Evolutionary conservation across 1,140 invertebrate species (phyloP).

Genomic region (Hylaeus volcanicus): DNA sequence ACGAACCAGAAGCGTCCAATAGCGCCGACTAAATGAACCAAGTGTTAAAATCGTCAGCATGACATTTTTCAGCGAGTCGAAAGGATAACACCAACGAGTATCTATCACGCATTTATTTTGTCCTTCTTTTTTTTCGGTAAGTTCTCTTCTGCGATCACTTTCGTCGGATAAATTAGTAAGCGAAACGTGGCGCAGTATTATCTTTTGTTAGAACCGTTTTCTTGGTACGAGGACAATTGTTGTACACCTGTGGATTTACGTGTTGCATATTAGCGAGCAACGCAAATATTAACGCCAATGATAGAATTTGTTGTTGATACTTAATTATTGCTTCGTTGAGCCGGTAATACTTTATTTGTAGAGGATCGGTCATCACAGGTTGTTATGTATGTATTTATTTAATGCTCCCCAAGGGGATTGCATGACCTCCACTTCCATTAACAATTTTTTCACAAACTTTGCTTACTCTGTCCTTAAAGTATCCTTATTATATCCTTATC

Average conservation of each 20-base stretch:
- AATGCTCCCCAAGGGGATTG: too few species aligned
- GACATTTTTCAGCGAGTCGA: constrained; percentile 9
- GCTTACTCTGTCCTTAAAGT: too few species aligned
- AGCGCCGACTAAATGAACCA: constrained; percentile 50
- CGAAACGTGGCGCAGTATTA: background rate
- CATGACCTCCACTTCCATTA: too few species aligned
- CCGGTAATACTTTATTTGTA: too few species aligned
- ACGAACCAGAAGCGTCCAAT: constrained; percentile 25
- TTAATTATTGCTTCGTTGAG: too few species aligned
- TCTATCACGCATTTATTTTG: background rate
- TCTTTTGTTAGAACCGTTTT: background rate
- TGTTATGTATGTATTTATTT: too few species aligned
- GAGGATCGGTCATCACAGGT: too few species aligned
- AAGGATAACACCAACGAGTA: background rate
- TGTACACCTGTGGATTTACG: constrained; percentile 73
- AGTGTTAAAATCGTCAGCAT: constrained; percentile 46
- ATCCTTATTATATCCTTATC: too few species aligned
- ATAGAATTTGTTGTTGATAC: background rate
- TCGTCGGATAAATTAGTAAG: constrained; percentile 8
- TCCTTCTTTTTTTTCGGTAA: too few species aligned
- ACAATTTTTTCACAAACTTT: too few species aligned
- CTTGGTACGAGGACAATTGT: background rate
- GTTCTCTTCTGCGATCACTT: background rate
- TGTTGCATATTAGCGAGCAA: constrained; percentile 60
- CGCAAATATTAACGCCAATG: constrained; percentile 11